Evolutionary conservation across 2,797 vertebrate species (phyloP).

Genomic region (Pipistrellus pipistrellus): DNA sequence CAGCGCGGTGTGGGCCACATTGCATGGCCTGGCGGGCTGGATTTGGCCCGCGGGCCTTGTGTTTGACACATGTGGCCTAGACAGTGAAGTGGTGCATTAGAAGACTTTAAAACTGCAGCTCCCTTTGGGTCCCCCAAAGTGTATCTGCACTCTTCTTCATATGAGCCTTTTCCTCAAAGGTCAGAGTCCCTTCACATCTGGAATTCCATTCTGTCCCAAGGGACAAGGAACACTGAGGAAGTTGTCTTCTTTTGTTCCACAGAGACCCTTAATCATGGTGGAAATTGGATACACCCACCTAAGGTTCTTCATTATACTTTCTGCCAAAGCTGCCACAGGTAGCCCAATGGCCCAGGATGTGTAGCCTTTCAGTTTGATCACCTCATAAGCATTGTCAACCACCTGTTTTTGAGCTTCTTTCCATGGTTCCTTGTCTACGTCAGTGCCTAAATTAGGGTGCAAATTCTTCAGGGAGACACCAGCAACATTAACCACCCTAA

Average conservation of each 20-base stretch:
- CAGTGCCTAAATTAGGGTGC: neutral
- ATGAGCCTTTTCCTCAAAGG: neutral
- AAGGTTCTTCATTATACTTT: neutral
- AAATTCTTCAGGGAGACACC: neutral
- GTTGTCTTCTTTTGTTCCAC: neutral
- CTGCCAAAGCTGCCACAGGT: neutral
- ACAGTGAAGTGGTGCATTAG: neutral
- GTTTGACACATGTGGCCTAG: no score
- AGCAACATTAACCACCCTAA: neutral
- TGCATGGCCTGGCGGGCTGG: no score
- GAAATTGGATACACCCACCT: neutral
- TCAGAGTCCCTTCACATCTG: neutral
- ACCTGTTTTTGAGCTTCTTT: neutral
- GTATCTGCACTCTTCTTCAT: neutral
- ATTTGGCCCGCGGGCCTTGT: no score
- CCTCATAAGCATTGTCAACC: neutral
- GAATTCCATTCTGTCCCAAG: neutral
- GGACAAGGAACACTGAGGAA: neutral
- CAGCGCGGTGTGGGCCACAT: no score
- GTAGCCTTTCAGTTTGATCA: neutral
- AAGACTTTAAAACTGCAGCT: neutral
- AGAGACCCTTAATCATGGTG: neutral
- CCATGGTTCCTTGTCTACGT: neutral
- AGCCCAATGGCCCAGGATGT: neutral
- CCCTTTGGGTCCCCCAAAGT: neutral